Conservation (phyloP, 2,797 vertebrate species). For the Poeciliopsis gracilis region DNA sequence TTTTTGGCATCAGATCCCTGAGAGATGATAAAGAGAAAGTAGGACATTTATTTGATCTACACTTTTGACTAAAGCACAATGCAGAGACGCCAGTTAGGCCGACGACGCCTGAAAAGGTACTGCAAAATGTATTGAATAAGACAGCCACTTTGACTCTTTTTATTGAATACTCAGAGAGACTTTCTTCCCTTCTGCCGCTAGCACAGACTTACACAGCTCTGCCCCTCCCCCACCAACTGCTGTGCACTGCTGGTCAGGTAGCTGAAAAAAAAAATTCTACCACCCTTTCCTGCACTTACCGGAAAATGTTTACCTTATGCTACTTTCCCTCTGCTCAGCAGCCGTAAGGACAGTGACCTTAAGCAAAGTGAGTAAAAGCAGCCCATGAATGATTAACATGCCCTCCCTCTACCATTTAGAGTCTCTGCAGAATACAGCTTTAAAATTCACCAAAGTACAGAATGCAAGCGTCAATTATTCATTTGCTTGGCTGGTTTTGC, state of each 20-base stretch:
- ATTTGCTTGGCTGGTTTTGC: slow-evolving; percentile 67
- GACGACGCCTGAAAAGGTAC: neutral
- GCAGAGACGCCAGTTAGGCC: neutral
- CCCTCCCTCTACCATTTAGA: slow-evolving; percentile 78
- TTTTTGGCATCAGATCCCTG: slow-evolving; percentile 87
- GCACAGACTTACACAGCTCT: too few relatives aligned
- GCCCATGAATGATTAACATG: slow-evolving; percentile 80
- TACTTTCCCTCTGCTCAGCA: slow-evolving; percentile 42
- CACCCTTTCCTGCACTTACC: too few relatives aligned
- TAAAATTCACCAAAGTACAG: slow-evolving; percentile 83
- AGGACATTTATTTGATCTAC: slow-evolving; percentile 50
- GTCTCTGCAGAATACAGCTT: slow-evolving; percentile 78
- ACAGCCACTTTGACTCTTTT: too few relatives aligned
- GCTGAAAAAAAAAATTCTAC: too few relatives aligned
- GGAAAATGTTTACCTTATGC: slow-evolving; percentile 17
- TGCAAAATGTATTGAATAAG: too few relatives aligned
- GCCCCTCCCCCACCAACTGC: too few relatives aligned
- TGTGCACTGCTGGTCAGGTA: too few relatives aligned
- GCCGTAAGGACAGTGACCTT: slow-evolving; percentile 75
- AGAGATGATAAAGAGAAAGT: slow-evolving; percentile 19
- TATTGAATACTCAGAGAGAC: too few relatives aligned
- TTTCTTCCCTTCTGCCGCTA: too few relatives aligned
- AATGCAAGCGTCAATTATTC: slow-evolving; percentile 81
- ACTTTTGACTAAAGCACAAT: slow-evolving; percentile 12
- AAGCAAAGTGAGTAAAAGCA: slow-evolving; percentile 80